Evolutionary conservation across 2,113 vertebrate species (phyloP), one percentile per base, ranked within the genome.

Genomic region (Tinamus guttatus): DNA sequence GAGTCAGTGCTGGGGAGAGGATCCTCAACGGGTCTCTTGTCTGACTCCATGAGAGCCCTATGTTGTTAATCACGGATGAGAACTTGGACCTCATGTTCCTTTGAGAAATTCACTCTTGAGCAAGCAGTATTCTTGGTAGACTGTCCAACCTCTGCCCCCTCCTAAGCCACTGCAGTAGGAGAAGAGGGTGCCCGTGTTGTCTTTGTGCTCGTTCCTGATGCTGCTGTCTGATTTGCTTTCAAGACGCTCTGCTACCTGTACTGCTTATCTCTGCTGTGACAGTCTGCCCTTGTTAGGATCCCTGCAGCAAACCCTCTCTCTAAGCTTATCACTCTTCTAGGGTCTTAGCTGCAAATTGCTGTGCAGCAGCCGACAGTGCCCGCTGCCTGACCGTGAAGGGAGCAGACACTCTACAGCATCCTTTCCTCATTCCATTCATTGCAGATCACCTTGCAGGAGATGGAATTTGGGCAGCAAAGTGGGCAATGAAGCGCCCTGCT

Each of bases 161-260:
- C 79, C 32, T 56, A 54, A 91, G 63, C 58, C 34, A 45, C 40
- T 0, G 4, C 8, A 9, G 36, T 17, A 51, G 71, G 81, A 85
- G 59, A 24, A 11, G 52, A 12, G 7, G 27, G 7, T 60, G 51
- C 56, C 91, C 60, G 60, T 62, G 54, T 95, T 78, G 64, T 87
- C 81, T 63, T 74, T 27, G 40, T 70, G 27, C 63, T 78, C 2
- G 0, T n/a, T 91, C 28, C 64, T 45, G 34, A 59, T 88, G 76
- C 60, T 81, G 41, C 47, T 81, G 32, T 47, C n/a, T 36, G 64
- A 76, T 92, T 81, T 78, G 38, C 60, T 96, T 92, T 77, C 60
- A 86, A 56, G 71, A 38, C 90, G 79, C 56, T 91, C 59, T 82
- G 69, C 27, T 43, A 27, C 51, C 64, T 86, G 63, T 43, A n/a